Evolutionary conservation across 2,797 vertebrate species (phyloP), one percentile per base, ranked within the genome.

Genomic region (Euphonia xanthogaster): DNA sequence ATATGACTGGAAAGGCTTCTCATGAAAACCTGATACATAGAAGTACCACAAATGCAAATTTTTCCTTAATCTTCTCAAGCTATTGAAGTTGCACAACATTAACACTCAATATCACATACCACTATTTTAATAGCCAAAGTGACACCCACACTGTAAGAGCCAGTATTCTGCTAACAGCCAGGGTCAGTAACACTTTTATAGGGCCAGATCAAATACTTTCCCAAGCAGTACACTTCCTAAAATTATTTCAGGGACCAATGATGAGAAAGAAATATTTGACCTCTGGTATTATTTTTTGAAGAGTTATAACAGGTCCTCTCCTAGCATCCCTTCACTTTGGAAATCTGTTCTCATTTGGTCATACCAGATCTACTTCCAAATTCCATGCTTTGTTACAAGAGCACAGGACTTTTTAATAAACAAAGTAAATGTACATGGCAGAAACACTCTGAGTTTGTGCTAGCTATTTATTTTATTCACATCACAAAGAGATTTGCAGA

Each of bases 321-420:
- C 47, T 74, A 91, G 40, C 72, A 95, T 86, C 90, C 42, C 16
- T 87, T 77, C 81, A 79, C 90, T 92, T 87, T 14, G 2, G 54
- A 96, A 95, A 96, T 94, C 60, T 94, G 88, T 81, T 96, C 93
- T 90, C 39, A 58, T 92, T 96, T 93, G 39, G 1, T 93, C 89
- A n/a, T 54, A 77, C 71, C 65, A 91, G 42, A 80, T 74, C 83
- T 85, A 53, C 23, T 96, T 93, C 90, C 92, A 96, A 87, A 91
- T 1, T 2, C 48, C 79, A 74, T 60, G 54, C 31, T 91, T 95
- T 94, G 72, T 80, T 85, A 90, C 42, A 54, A 93, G 11, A 83
- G 12, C 62, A 47, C 88, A 85, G 54, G 35, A 61, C 20, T 71
- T 93, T 90, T 74, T 79, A 91, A 91, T 88, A 89, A 96, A 89